Conservation (phyloP, 2,888 invertebrate species). For the Eupithecia exiguata region DNA sequence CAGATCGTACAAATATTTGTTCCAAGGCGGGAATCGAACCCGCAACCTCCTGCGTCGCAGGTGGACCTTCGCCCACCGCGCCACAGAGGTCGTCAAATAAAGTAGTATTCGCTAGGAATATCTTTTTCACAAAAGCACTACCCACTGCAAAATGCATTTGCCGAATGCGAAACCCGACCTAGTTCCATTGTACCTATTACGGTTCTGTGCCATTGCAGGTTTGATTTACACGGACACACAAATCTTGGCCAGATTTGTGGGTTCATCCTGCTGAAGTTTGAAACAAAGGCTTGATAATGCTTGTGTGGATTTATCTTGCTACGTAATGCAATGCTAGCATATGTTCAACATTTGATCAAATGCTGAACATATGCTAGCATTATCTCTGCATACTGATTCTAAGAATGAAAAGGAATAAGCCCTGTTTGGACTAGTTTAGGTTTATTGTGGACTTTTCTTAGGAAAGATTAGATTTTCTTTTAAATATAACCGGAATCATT, state of each 20-base stretch:
- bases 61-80: too few species aligned
- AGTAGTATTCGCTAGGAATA: not conserved
- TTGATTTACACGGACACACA: slow-evolving; percentile 46
- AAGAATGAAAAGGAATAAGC: not conserved
- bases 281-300: slow-evolving; percentile 25
- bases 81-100: too few species aligned
- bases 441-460: not conserved
- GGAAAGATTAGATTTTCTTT: not conserved
- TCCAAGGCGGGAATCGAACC: too few species aligned
- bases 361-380: too few species aligned
- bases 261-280: slow-evolving; percentile 22
- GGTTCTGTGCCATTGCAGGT: slow-evolving; percentile 46
- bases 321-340: not conserved
- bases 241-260: slow-evolving; percentile 45
- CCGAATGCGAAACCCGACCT: slow-evolving; percentile 65
- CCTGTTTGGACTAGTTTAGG: not conserved
- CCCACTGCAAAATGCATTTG: slow-evolving; percentile 62
- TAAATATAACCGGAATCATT: not conserved
- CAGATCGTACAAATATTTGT: too few species aligned
- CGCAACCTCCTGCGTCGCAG: too few species aligned
- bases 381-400: not conserved
- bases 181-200: slow-evolving; percentile 57
- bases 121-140: slow-evolving; percentile 16
- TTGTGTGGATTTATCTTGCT: not conserved
- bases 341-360: not conserved